Percentiles rank a stretch among this genome's conserved stretches.
Evolutionary conservation across 2,113 vertebrate genomes (phyloP).

Genomic region (Okapia johnstoni): DNA sequence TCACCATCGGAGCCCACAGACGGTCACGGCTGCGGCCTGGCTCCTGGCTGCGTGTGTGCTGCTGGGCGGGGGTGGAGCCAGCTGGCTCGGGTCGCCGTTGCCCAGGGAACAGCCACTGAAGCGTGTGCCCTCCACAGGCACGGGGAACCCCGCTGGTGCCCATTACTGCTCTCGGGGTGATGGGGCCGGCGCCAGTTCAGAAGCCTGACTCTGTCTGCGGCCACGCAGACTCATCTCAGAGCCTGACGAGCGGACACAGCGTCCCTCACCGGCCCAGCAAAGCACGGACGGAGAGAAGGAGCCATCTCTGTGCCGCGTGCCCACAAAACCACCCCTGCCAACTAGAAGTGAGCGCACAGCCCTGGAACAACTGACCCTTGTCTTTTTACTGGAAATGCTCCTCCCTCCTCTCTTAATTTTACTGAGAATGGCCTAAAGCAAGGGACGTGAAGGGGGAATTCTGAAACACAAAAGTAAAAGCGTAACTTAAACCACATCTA

Average conservation of each 20-base stretch:
- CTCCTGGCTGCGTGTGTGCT: slow-evolving; percentile 68
- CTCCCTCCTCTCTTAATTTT: not conserved
- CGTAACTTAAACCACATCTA: not conserved
- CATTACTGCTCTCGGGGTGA: slow-evolving; percentile 71
- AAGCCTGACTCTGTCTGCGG: slow-evolving; percentile 60
- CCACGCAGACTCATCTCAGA: slow-evolving; percentile 59
- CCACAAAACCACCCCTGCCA: fast-evolving
- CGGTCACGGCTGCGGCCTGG: slow-evolving; percentile 46
- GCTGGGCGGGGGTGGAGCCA: slow-evolving; percentile 79
- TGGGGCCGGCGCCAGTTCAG: slow-evolving; percentile 64
- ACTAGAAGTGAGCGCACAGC: not conserved
- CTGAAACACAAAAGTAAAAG: not conserved
- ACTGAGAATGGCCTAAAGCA: not conserved
- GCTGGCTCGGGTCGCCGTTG: slow-evolving; percentile 78
- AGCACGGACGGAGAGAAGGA: not conserved
- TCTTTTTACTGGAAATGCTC: fast-evolving
- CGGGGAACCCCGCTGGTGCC: slow-evolving; percentile 76
- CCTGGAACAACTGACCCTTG: fast-evolving
- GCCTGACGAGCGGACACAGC: slow-evolving; percentile 46
- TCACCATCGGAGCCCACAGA: slow-evolving; percentile 68
- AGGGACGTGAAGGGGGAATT: not conserved
- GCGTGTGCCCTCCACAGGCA: slow-evolving; percentile 71
- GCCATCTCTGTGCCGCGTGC: not conserved
- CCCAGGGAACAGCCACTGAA: slow-evolving; percentile 80
- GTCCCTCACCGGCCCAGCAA: slow-evolving; percentile 28